Evolutionary conservation across 2,888 invertebrate species (phyloP), one percentile per base, ranked within the genome.

Genomic region (Poecilus cupreus): DNA sequence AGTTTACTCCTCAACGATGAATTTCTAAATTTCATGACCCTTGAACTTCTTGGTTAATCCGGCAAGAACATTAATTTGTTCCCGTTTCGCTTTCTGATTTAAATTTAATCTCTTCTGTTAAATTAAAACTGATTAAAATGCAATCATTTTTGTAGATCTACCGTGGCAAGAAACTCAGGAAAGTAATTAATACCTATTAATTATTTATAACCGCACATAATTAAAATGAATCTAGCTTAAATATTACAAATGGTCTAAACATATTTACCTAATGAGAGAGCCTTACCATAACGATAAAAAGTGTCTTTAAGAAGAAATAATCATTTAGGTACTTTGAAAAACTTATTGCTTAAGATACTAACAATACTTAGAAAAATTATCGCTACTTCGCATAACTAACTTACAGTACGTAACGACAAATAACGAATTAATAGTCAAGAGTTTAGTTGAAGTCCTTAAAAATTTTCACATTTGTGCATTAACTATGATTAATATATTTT

Each of bases 381-480:
- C 37, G 32, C 37, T 37, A 37, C 24, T 60, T 24, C 60, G 60
- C 24, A n/a, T 26, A 37, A 18, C 18, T 51, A 37, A 18, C 18
- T 51, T 37, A 68, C 64, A 68, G 16, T 37, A 68, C 32, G 32
- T 37, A 32, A 32, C 64, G 64, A 32, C 18, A 68, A n/a, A 60
- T 16, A 60, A 60, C 32, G 32, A 51, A 51, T 51, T 13, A 60
- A 60, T 26, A 26, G 60, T 60, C 24, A 51, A 51, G 51, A 51
- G 60, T 60, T 20, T 20, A 51, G 51, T 20, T 60, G n/a, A 26
- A 60, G 26, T 24, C 26, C 37, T 37, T 68, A 26, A 26, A 60
- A 26, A 60, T 60, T n/a, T 37, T 68, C 32, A 68, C 32, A 20
- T 68, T 68, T 68, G 64, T 68, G 64, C 64, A 68, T 68, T 60